Percentiles rank a stretch among this genome's conserved stretches.
Conservation (phyloP, 2,888 invertebrate species). For the Bruchidius siliquastri region DNA sequence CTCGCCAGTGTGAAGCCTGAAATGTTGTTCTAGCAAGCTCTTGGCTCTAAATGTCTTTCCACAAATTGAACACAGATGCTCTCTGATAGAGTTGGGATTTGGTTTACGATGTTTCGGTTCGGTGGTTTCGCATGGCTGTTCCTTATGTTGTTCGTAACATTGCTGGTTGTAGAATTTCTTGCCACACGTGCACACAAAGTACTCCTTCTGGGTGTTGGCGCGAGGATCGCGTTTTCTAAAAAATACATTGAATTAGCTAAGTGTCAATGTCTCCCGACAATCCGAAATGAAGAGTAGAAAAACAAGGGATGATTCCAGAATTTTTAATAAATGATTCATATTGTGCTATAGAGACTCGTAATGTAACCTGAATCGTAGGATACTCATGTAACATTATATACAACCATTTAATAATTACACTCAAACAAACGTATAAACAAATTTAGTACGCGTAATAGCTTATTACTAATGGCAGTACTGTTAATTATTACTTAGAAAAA, state of each 20-base stretch:
- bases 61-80: constrained; percentile 8
- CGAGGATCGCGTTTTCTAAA: background rate
- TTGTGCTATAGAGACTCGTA: too few species aligned
- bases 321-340: too few species aligned
- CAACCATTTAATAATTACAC: too few species aligned
- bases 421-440: too few species aligned
- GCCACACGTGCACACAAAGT: background rate
- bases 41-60: constrained; percentile 18
- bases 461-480: too few species aligned
- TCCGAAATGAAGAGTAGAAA: too few species aligned
- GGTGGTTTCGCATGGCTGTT: background rate
- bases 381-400: too few species aligned
- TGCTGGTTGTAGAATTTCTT: background rate
- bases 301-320: too few species aligned
- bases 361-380: too few species aligned
- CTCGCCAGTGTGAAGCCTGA: constrained; percentile 19
- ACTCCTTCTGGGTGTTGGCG: background rate
- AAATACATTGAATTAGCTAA: background rate
- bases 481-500: too few species aligned
- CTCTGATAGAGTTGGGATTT: background rate
- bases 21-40: constrained; percentile 15
- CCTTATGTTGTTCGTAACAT: background rate
- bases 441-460: too few species aligned
- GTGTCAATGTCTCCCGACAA: too few species aligned
- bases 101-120: background rate